Evolutionary conservation across 2,113 vertebrate genomes (phyloP).

Genomic region (Gambusia holbrooki): DNA sequence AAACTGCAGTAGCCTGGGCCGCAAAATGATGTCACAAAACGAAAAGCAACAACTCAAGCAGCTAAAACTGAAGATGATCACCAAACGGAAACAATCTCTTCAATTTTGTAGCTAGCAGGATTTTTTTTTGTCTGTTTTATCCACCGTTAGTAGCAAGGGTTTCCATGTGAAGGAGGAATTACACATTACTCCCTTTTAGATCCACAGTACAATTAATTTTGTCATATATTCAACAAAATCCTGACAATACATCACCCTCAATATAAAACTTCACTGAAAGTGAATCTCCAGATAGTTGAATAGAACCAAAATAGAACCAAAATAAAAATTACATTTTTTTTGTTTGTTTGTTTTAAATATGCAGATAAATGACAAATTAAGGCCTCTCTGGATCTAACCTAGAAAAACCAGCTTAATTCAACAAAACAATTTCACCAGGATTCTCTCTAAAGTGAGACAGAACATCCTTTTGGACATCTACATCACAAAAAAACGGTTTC

Average conservation of each 20-base stretch:
- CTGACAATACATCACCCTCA: no score
- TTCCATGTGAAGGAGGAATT: background rate
- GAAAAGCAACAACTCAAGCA: background rate
- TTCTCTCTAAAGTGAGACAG: slow-evolving; percentile 15
- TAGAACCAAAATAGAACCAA: no score
- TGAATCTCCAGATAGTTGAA: no score
- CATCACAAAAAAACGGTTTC: slow-evolving; percentile 14
- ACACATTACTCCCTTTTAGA: background rate
- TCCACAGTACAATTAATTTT: background rate
- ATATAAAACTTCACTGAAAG: no score
- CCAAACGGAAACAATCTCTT: background rate
- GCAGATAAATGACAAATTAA: background rate
- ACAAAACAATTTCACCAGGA: slow-evolving; percentile 42
- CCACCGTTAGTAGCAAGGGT: no score
- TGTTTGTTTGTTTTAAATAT: background rate
- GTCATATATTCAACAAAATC: background rate
- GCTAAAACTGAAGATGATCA: background rate
- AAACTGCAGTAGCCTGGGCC: background rate
- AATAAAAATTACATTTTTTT: no score
- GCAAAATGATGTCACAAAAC: background rate
- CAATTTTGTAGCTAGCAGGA: background rate
- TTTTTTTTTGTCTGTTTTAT: no score
- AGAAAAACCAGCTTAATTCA: slow-evolving; percentile 51
- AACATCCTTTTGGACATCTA: slow-evolving; percentile 12
- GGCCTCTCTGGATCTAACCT: background rate